phyloP scores from a whole-genome alignment of 2,113 vertebrate genomes.

The Piaya cayana region DNA sequence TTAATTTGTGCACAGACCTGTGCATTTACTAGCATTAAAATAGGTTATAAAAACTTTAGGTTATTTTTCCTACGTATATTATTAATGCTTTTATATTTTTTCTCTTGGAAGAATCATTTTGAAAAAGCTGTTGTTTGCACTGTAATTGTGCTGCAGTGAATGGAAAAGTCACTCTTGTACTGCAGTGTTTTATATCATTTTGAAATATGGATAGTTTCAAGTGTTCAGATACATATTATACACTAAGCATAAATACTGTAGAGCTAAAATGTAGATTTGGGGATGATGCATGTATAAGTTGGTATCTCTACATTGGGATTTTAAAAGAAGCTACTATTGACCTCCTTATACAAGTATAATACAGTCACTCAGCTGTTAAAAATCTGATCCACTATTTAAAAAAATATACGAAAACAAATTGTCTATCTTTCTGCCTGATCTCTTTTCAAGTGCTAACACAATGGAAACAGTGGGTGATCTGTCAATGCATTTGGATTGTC shows the following conservation, averaged over 20 bases:
- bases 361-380: conserved; percentile 79
- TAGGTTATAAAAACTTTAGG: neutral
- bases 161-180: conserved; percentile 33
- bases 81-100: conserved; percentile 1
- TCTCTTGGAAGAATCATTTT: conserved; percentile 32
- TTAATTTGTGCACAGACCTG: neutral
- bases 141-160: conserved; percentile 57
- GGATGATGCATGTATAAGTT: conserved; percentile 60
- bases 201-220: conserved; percentile 52
- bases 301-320: conserved; percentile 51
- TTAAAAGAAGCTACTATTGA: conserved; percentile 72
- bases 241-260: conserved; percentile 23
- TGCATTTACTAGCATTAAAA: conserved; percentile 16
- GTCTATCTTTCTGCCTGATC: conserved; percentile 85
- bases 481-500: conserved; percentile 84
- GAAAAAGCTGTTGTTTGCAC: conserved; percentile 35
- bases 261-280: conserved; percentile 68
- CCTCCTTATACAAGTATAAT: conserved; percentile 77
- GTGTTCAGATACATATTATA: conserved; percentile 41
- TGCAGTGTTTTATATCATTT: conserved; percentile 52
- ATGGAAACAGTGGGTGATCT: conserved; percentile 84
- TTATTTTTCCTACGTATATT: conserved; percentile 8
- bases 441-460: conserved; percentile 83
- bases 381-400: conserved; percentile 81
- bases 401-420: conserved; percentile 85